Evolutionary conservation across 1,140 invertebrate species (phyloP), one percentile per base, ranked within the genome.

Genomic region (Aphelenchoides avenae): DNA sequence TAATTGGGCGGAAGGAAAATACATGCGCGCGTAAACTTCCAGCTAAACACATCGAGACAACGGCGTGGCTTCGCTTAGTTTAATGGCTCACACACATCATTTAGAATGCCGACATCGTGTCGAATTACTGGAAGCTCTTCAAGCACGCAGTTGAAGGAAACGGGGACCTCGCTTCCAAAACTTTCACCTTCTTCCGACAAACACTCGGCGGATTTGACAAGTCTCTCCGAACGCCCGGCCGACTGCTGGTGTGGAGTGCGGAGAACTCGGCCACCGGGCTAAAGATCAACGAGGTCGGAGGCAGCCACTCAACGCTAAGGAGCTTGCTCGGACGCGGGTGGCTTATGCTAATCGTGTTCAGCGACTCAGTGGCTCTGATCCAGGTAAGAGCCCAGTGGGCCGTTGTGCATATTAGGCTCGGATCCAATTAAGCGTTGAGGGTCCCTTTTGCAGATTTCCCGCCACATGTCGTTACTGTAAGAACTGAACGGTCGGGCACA

Each of bases 71-170:
- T n/a, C n/a, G n/a, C n/a, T n/a, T n/a, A n/a, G n/a, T n/a, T n/a
- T n/a, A n/a, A n/a, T n/a, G n/a, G n/a, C n/a, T n/a, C n/a, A n/a
- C n/a, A n/a, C n/a, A n/a, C n/a, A n/a, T n/a, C n/a, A n/a, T 36
- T 13, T 26, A 41, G 39, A 3, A 41, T n/a, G 15, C 43, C n/a
- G 34, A 3, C 13, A 11, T 46, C 11, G 15, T 44, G 37, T 22
- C 52, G 18, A 54, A 48, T 27, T 54, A 39, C 26, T 54, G 52
- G 52, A 54, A 54, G 15, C 24, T 39, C 18, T 54, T 54, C 22
- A 44, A 54, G 18, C 43, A 39, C n/a, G 37, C 39, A 7, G 18
- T 54, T 9, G 52, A 54, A 26, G 34, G 39, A 18, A 54, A 54
- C 36, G 40, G 34, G 22, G 26, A 22, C n/a, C 31, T 49, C 22